Percentiles rank a stretch among this genome's conserved stretches.
phyloP scores from a whole-genome alignment of 2,113 vertebrate genomes.

The Pithys albifrons region DNA sequence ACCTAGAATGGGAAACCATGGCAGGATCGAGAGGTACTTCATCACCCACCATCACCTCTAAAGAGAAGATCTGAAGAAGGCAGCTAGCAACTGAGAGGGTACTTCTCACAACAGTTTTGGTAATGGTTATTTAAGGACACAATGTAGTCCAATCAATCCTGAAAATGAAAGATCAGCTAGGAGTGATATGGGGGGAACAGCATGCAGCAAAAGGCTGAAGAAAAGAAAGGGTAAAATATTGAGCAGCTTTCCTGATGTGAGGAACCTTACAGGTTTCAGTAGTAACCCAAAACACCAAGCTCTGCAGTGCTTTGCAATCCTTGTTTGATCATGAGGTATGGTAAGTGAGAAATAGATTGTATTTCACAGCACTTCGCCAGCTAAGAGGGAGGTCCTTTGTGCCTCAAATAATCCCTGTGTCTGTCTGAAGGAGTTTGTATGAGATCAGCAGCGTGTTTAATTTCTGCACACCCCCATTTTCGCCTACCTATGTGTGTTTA shows the following conservation, averaged over 20 bases:
- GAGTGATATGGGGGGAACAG: neutral
- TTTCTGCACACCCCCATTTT: neutral
- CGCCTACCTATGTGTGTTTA: rapidly evolving
- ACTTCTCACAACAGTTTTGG: neutral
- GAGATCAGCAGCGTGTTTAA: neutral
- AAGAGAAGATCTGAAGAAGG: neutral
- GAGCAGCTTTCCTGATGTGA: neutral
- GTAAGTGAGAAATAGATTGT: neutral
- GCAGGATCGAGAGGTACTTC: neutral
- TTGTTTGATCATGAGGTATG: neutral
- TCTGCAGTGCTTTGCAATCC: neutral
- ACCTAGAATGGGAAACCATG: neutral
- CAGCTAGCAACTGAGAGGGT: neutral
- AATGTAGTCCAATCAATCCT: neutral
- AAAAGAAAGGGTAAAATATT: neutral
- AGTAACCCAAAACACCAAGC: neutral
- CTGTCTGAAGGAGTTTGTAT: neutral
- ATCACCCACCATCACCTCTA: neutral
- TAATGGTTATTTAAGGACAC: neutral
- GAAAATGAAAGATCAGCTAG: neutral
- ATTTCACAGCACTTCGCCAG: neutral
- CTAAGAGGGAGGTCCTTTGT: neutral
- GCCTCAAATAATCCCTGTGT: neutral
- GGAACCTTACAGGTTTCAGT: neutral
- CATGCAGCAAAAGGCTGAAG: neutral